A percentile compares a stretch with the other conserved stretches of the same genome.
Evolutionary conservation across 2,797 vertebrate genomes (phyloP).

Genomic region (Perdix hodgsoniae): DNA sequence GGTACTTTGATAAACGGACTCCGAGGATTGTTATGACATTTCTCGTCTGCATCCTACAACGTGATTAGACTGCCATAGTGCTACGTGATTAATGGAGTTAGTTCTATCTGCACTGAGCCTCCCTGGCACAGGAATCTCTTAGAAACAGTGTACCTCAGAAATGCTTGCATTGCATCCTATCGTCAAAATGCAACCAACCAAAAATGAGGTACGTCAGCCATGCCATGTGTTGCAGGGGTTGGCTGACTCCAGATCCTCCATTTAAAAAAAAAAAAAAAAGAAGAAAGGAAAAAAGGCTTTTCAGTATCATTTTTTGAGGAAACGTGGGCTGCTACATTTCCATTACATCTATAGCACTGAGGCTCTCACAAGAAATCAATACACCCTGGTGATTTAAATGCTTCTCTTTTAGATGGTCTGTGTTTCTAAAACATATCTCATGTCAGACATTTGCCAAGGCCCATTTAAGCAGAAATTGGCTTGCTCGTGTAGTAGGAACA

Average conservation of each 20-base stretch:
- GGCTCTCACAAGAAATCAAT: not conserved
- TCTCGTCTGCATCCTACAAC: not conserved
- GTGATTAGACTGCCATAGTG: not conserved
- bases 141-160: not conserved
- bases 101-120: not conserved
- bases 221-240: not conserved
- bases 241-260: not conserved
- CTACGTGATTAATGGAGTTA: not conserved
- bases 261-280: too few species aligned
- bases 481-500: not conserved
- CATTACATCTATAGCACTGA: not conserved
- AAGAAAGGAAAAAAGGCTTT: not conserved
- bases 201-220: not conserved
- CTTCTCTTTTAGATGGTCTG: not conserved
- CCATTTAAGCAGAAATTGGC: not conserved
- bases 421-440: not conserved
- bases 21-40: not conserved
- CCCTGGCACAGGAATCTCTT: not conserved
- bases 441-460: not conserved
- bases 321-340: not conserved
- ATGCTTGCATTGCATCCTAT: not conserved
- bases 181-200: not conserved
- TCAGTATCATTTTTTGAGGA: not conserved
- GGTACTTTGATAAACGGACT: constrained; percentile 39
- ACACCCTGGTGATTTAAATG: not conserved